These are phyloP conservation scores for Actinia equina DNA, from an alignment of 64 coral and sea anemone species.

Conservation along the genomic window DNA sequence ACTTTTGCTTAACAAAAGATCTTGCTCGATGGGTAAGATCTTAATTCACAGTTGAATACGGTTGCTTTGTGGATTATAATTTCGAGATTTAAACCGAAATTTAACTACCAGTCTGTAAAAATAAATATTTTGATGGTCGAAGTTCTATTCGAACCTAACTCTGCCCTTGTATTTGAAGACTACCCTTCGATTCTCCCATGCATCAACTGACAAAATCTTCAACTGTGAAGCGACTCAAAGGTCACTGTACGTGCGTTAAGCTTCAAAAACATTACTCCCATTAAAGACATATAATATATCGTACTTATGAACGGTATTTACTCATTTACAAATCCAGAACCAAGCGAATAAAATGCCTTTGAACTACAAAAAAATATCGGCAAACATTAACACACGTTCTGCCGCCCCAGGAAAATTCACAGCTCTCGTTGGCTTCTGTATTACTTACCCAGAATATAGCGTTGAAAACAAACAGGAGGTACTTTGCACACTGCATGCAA, in stretches of 20 bases:
- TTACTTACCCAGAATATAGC: constrained; percentile 62
- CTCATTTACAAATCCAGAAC: neutral
- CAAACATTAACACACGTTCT: neutral
- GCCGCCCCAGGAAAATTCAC: neutral
- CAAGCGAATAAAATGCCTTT: neutral
- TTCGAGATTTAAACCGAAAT: neutral
- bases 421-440: neutral
- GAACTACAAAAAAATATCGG: neutral
- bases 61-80: neutral
- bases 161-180: neutral
- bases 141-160: neutral
- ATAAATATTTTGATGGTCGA: neutral
- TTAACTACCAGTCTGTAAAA: neutral
- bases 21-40: neutral
- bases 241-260: neutral
- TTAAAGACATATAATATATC: neutral
- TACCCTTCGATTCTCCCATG: neutral
- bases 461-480: constrained; percentile 36
- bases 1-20: neutral
- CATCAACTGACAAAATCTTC: neutral
- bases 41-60: neutral
- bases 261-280: neutral
- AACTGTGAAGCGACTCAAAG: neutral
- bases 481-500: constrained; percentile 57
- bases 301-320: neutral